Conservation (phyloP, 2,888 invertebrate species). For the Cataglyphis livida region DNA sequence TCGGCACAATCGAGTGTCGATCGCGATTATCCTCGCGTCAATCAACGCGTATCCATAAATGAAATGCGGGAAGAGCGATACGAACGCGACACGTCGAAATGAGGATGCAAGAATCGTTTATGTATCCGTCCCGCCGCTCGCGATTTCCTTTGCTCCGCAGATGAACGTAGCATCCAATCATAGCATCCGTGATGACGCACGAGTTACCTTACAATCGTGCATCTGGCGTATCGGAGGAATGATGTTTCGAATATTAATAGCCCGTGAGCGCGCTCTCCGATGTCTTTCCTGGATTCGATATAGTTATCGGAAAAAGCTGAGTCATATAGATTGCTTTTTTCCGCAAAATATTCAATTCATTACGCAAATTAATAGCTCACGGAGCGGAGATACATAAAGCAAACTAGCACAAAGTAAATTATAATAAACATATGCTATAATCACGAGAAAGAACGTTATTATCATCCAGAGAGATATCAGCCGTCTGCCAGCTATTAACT, state of each 20-base stretch:
- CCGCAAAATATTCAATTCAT: constrained; percentile 25
- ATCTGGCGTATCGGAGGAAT: constrained; percentile 13
- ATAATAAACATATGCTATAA: constrained; percentile 3
- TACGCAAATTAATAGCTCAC: background rate
- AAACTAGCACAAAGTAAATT: background rate
- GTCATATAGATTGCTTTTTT: background rate
- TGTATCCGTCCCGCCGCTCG: background rate
- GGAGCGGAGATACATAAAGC: background rate
- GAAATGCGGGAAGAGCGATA: background rate
- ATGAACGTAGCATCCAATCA: constrained; percentile 24
- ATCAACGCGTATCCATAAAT: background rate
- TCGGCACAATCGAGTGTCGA: constrained; percentile 11
- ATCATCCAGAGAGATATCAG: constrained; percentile 14
- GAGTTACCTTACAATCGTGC: constrained; percentile 29
- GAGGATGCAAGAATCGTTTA: constrained; percentile 29
- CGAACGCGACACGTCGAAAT: background rate
- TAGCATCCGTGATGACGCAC: constrained; percentile 30
- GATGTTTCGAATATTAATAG: constrained; percentile 23
- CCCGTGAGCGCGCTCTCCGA: background rate
- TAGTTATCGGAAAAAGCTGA: constrained; percentile 11
- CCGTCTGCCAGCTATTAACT: constrained; percentile 12
- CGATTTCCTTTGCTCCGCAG: constrained; percentile 19
- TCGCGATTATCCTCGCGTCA: constrained; percentile 7
- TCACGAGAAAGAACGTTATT: constrained; percentile 23
- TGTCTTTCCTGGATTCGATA: constrained; percentile 9